These are phyloP conservation scores for Karalla daura DNA, from an alignment of 2,797 vertebrate species.

Conservation along the genomic window DNA sequence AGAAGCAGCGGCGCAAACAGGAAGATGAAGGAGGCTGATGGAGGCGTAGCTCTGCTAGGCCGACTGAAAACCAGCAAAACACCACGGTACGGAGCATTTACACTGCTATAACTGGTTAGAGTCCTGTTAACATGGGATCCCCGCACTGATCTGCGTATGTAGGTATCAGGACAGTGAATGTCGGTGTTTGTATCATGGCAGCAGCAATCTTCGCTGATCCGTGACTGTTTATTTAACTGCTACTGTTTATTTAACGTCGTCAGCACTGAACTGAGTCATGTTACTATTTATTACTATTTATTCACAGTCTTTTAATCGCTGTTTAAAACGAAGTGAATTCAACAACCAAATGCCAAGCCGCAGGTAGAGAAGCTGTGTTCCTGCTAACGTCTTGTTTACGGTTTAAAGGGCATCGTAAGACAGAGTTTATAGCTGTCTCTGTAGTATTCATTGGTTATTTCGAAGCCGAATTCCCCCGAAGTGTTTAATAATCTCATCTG, in stretches of 20 bases:
- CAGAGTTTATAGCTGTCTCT: neutral
- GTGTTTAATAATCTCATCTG: rapidly evolving
- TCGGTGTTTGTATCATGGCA: neutral
- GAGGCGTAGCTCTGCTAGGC: slow-evolving; percentile 38
- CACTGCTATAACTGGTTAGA: neutral
- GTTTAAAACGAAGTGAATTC: neutral
- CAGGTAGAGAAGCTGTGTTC: rapidly evolving
- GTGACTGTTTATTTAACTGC: neutral
- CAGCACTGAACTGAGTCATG: no score
- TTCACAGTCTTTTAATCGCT: no score
- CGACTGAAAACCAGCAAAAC: neutral
- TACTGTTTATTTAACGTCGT: neutral
- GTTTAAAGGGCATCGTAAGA: no score
- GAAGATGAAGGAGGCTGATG: slow-evolving; percentile 26
- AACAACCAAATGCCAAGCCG: neutral
- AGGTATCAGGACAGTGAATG: rapidly evolving
- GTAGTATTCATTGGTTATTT: rapidly evolving
- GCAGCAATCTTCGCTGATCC: neutral
- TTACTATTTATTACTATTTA: no score
- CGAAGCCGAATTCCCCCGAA: slow-evolving; percentile 5
- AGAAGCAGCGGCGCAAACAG: slow-evolving; percentile 10
- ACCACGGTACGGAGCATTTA: rapidly evolving
- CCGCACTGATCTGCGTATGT: no score
- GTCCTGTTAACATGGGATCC: neutral
- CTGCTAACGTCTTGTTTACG: no score